Evolutionary conservation across 2,113 vertebrate species (phyloP).

Genomic region (Caloenas nicobarica): DNA sequence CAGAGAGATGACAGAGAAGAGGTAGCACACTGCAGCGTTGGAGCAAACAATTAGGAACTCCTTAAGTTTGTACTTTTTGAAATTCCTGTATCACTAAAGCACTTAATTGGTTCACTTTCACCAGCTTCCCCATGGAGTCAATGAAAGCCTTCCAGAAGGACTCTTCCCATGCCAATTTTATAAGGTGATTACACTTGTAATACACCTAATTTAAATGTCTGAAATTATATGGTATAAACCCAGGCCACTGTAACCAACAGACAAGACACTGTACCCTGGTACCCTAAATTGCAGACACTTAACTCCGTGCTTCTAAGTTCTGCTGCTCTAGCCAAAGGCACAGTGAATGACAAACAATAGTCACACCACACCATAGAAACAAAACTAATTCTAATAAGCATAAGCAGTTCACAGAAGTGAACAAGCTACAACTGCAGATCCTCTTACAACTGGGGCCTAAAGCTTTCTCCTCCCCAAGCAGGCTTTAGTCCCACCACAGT

Average conservation of each 20-base stretch:
- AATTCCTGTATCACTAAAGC: background rate
- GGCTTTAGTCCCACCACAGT: background rate
- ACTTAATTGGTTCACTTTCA: background rate
- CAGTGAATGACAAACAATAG: background rate
- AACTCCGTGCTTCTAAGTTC: background rate
- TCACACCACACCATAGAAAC: background rate
- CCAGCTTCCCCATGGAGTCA: background rate
- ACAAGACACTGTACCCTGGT: background rate
- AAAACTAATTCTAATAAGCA: background rate
- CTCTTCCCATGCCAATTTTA: background rate
- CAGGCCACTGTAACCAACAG: background rate
- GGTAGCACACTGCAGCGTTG: background rate
- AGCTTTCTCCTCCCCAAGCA: background rate
- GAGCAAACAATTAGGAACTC: background rate
- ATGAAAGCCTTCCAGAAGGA: background rate
- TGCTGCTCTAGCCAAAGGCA: background rate
- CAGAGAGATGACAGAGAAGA: background rate
- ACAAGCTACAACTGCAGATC: background rate
- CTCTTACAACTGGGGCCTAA: background rate
- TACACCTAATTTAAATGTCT: background rate
- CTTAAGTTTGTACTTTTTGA: background rate
- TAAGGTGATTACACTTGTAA: background rate
- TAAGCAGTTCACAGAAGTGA: background rate
- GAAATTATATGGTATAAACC: background rate
- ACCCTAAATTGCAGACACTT: background rate